Evolutionary conservation across 2,113 vertebrate genomes (phyloP).

Genomic region (Phyllopteryx taeniolatus): DNA sequence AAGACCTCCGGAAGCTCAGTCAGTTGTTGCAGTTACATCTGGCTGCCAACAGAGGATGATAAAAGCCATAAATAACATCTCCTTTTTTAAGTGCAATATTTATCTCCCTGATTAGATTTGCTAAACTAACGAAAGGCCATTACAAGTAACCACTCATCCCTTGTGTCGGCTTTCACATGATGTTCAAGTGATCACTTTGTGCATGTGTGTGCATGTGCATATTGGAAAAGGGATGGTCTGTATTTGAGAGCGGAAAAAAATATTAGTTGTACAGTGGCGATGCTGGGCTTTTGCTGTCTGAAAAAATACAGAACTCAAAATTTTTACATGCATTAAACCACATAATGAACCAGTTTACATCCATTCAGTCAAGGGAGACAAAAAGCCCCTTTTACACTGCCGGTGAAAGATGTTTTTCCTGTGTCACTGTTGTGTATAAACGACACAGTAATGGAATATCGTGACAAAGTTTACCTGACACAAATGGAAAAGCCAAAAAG

Average conservation of each 20-base stretch:
- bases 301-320: not conserved
- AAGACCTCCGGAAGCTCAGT: not conserved
- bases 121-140: not conserved
- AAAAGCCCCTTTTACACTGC: not conserved
- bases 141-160: not conserved
- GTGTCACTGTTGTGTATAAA: not conserved
- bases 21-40: slow-evolving; percentile 37
- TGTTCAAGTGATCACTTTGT: slow-evolving; percentile 10
- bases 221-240: not conserved
- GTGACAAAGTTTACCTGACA: not conserved
- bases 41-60: slow-evolving; percentile 53
- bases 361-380: not conserved
- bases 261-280: not conserved
- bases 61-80: slow-evolving; percentile 16
- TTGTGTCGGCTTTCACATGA: slow-evolving; percentile 42
- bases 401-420: not conserved
- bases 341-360: no score
- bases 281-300: not conserved
- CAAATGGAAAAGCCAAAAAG: not conserved
- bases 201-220: not conserved
- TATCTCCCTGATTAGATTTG: slow-evolving; percentile 11
- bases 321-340: not conserved
- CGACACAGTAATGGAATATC: not conserved
- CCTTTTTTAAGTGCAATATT: slow-evolving; percentile 4
- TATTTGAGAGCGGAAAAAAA: not conserved